Conservation (phyloP, 2,888 invertebrate species). For the Eupithecia inturbata region DNA sequence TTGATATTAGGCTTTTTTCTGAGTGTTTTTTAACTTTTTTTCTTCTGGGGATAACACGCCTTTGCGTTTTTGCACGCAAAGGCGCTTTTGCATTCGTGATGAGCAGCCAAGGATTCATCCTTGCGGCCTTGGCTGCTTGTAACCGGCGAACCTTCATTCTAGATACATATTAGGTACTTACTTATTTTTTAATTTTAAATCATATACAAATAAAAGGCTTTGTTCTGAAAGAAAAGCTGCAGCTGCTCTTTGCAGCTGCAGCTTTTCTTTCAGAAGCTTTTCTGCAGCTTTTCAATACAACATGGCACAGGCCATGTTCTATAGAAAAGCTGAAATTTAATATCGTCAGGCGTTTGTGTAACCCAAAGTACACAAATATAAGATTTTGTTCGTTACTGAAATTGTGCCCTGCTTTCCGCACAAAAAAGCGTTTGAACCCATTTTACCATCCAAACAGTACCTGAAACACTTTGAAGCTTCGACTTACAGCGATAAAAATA, state of each 20-base stretch:
- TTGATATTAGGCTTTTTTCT: not conserved
- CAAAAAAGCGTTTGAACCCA: slow-evolving; percentile 39
- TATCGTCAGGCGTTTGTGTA: not conserved
- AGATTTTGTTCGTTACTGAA: not conserved
- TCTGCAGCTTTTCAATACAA: not conserved
- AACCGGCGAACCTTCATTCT: not conserved
- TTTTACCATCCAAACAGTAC: slow-evolving; percentile 36
- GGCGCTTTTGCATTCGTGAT: too few species aligned
- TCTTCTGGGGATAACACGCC: too few species aligned
- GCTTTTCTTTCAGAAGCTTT: too few species aligned
- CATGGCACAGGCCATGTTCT: too few species aligned
- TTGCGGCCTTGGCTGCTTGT: not conserved
- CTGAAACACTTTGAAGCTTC: slow-evolving; percentile 46
- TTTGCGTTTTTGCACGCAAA: too few species aligned
- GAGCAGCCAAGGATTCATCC: too few species aligned
- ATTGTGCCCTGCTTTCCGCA: slow-evolving; percentile 5
- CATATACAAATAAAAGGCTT: not conserved
- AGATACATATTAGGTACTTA: too few species aligned
- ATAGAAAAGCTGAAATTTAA: too few species aligned
- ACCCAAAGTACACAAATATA: not conserved
- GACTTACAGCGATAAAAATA: slow-evolving; percentile 51
- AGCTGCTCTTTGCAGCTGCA: not conserved
- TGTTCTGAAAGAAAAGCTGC: not conserved
- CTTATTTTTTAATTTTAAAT: too few species aligned
- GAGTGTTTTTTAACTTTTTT: too few species aligned